Percentiles rank a stretch among this genome's conserved stretches.
These are phyloP conservation scores for Thinocorus orbignyianus DNA, from an alignment of 2,113 vertebrate genomes.

Conservation along the genomic window DNA sequence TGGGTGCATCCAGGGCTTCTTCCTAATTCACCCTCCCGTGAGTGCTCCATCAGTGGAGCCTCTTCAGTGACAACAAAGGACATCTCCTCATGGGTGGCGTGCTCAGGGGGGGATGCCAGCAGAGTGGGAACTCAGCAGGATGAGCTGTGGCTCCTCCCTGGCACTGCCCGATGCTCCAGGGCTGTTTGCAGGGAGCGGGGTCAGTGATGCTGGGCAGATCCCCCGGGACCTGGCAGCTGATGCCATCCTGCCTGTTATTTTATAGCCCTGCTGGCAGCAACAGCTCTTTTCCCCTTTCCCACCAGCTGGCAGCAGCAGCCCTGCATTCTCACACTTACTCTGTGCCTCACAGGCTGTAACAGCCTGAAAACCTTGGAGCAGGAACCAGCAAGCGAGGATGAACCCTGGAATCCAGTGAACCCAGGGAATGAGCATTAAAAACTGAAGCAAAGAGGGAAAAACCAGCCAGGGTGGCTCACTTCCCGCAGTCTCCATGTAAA, in stretches of 20 bases:
- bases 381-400: neutral
- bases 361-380: fast-evolving
- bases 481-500: neutral
- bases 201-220: fast-evolving
- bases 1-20: neutral
- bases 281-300: neutral
- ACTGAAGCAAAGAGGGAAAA: neutral
- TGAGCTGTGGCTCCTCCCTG: neutral
- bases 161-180: neutral
- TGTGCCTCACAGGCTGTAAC: fast-evolving
- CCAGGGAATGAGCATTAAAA: neutral
- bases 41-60: neutral
- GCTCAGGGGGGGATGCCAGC: neutral
- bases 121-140: fast-evolving
- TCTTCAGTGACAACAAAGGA: neutral
- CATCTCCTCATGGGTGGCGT: fast-evolving
- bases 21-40: neutral
- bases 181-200: neutral
- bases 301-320: neutral
- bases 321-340: neutral
- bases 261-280: neutral
- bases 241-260: neutral
- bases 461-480: neutral
- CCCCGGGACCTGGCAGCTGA: neutral
- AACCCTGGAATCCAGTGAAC: neutral